Evolutionary conservation across 1,140 invertebrate genomes (phyloP), one percentile per base, ranked within the genome.

Genomic region (Oryzaephilus surinamensis): DNA sequence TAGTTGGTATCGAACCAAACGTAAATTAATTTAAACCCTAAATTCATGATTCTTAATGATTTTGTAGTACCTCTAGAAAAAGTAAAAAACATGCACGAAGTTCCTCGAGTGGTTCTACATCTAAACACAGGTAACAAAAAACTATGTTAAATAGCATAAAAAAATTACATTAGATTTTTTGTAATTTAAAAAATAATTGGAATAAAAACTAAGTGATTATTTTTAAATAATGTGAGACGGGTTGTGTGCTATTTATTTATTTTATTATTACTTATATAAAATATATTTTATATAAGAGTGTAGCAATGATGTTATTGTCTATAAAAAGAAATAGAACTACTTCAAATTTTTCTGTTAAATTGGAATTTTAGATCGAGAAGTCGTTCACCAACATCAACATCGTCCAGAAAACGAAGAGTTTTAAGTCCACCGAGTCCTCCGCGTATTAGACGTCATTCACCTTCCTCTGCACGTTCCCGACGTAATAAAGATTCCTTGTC

Each of bases 11-110:
- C n/a, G n/a, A n/a, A n/a, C n/a, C n/a, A n/a, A n/a, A n/a, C n/a
- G n/a, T n/a, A n/a, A n/a, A n/a, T n/a, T n/a, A n/a, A n/a, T n/a
- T n/a, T n/a, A n/a, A n/a, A n/a, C n/a, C n/a, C n/a, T n/a, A n/a
- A 20, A 41, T 20, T 32, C 10, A 8, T 24, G 23, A 33, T 30
- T n/a, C 11, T 42, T 27, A 50, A 38, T 54, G 34, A 53, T 58
- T 55, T 60, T 59, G 52, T 61, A 61, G 58, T 56, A 61, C 55
- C 46, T 55, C 56, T 57, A 61, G 55, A 58, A 59, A 61, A 57
- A 55, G 48, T 54, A 61, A 61, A 58, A 61, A 59, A 52, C 55
- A 52, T 51, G 54, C 55, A 44, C 50, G 58, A 46, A 61, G 58
- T 44, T 59, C 58, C 23, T 58, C 58, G 31, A 61, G 53, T 54